phyloP scores from a whole-genome alignment of 2,113 vertebrate species.

The Acrocephalus kingi region DNA sequence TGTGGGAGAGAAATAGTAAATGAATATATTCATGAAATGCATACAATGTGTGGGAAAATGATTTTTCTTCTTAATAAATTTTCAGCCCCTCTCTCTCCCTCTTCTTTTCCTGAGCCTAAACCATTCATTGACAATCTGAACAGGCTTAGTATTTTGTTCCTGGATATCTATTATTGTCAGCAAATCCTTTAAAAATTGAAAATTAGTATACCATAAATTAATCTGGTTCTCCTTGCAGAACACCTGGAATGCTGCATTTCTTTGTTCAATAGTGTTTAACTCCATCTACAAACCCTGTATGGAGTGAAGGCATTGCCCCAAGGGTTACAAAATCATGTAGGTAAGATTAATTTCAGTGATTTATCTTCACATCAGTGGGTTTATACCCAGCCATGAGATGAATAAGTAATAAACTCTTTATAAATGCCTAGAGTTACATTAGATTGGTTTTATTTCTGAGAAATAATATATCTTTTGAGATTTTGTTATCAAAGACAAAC shows the following conservation, averaged over 20 bases:
- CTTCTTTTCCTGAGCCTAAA: not conserved
- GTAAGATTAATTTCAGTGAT: not conserved
- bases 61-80: not conserved
- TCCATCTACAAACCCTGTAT: not conserved
- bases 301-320: not conserved
- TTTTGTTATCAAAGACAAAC: not conserved
- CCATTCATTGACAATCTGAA: not conserved
- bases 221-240: not conserved
- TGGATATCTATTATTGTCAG: not conserved
- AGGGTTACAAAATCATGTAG: not conserved
- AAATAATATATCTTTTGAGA: not conserved
- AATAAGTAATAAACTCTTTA: not conserved
- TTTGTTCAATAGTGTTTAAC: not conserved
- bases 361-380: not conserved
- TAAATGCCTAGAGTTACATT: not conserved
- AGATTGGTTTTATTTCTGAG: not conserved
- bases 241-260: not conserved
- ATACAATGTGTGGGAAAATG: not conserved
- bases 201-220: not conserved
- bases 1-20: accelerated
- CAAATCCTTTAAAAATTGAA: not conserved
- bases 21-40: accelerated
- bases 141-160: not conserved
- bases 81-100: not conserved
- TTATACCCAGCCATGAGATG: not conserved